A percentile compares a stretch with the other conserved stretches of the same genome.
Conservation (phyloP, 2,113 vertebrate genomes). For the Gallinago paraguaiae region DNA sequence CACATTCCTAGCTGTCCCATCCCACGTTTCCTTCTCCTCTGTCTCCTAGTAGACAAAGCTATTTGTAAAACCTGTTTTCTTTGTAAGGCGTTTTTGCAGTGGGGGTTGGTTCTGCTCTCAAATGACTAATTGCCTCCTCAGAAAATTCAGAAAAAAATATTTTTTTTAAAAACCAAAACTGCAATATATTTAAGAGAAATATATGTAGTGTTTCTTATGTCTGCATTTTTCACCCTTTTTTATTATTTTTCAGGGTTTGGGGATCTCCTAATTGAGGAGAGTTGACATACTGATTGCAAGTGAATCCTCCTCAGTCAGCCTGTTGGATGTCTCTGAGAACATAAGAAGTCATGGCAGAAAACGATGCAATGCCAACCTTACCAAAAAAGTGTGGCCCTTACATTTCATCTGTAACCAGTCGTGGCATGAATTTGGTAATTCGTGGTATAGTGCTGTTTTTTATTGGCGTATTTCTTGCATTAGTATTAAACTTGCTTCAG, state of each 20-base stretch:
- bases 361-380: conserved; percentile 61
- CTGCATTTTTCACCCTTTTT: conserved; percentile 1
- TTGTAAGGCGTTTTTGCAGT: neutral
- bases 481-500: conserved; percentile 94
- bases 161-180: conserved; percentile 8
- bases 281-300: conserved; percentile 9
- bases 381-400: conserved; percentile 80
- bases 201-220: neutral
- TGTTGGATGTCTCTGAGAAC: conserved; percentile 49
- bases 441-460: conserved; percentile 89
- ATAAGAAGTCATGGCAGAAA: conserved; percentile 81
- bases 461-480: conserved; percentile 90
- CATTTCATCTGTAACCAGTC: conserved; percentile 85
- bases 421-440: conserved; percentile 86
- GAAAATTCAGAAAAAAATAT: conserved; percentile 1
- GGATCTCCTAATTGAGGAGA: conserved; percentile 51
- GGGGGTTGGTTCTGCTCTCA: neutral
- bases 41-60: neutral
- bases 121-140: neutral
- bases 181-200: neutral
- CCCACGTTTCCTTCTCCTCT: neutral
- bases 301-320: neutral
- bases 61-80: neutral
- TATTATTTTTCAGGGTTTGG: conserved; percentile 71
- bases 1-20: neutral